Evolutionary conservation across 2,113 vertebrate genomes (phyloP).

Genomic region (Mionectes macconnelli): DNA sequence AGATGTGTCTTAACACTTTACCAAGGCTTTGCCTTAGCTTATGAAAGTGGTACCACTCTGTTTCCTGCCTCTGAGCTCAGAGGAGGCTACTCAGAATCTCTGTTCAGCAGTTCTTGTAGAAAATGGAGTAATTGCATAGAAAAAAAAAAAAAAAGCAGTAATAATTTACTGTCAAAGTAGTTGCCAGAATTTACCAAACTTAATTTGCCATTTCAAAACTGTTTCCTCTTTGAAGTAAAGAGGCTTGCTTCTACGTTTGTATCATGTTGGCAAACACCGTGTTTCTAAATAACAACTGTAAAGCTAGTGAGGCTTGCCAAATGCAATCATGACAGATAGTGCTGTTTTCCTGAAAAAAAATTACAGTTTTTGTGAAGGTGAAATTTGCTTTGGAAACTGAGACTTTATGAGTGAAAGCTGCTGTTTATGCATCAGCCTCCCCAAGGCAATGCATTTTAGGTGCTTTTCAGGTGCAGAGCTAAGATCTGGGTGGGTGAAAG

Average conservation of each 20-base stretch:
- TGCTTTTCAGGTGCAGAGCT: background rate
- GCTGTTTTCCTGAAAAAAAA: background rate
- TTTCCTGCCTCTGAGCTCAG: background rate
- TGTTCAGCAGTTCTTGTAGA: background rate
- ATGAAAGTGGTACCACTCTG: background rate
- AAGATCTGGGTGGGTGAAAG: background rate
- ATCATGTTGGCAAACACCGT: background rate
- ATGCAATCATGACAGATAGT: background rate
- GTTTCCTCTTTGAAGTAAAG: background rate
- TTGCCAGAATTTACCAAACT: background rate
- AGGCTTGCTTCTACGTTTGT: background rate
- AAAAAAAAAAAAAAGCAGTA: background rate
- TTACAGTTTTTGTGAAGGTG: background rate
- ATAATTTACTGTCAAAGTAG: background rate
- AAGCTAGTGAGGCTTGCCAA: slow-evolving; percentile 13
- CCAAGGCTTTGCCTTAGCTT: background rate
- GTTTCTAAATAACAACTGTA: slow-evolving; percentile 23
- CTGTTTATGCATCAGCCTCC: background rate
- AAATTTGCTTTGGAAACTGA: background rate
- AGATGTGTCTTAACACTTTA: background rate
- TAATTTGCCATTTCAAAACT: slow-evolving; percentile 7
- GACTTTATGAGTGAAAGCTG: background rate
- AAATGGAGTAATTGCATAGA: background rate
- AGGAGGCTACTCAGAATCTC: background rate
- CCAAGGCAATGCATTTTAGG: background rate